Conservation (phyloP, 2,888 invertebrate species). For the Cantharis rustica region DNA sequence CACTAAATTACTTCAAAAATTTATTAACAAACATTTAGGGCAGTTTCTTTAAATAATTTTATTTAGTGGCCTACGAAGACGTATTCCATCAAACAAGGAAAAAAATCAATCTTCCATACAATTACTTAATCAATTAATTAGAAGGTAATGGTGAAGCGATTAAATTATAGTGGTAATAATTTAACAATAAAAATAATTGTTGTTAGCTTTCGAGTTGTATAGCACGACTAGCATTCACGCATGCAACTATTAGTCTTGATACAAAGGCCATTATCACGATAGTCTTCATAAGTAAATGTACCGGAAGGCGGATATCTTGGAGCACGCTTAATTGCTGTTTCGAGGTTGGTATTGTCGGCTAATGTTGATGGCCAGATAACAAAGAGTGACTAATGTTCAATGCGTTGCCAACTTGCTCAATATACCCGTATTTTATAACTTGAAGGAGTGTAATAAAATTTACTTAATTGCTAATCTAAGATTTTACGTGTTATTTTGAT, state of each 20-base stretch:
- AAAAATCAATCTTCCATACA: not conserved
- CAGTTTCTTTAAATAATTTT: too few species aligned
- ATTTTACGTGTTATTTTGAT: not conserved
- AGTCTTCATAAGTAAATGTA: slow-evolving; percentile 53
- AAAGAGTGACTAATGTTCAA: slow-evolving; percentile 46
- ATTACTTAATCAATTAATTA: not conserved
- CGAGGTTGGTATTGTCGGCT: slow-evolving; percentile 45
- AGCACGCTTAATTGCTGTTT: slow-evolving; percentile 55
- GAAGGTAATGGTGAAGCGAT: not conserved
- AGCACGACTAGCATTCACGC: slow-evolving; percentile 25
- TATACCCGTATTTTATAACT: slow-evolving; percentile 13
- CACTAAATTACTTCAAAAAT: not conserved
- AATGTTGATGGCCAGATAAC: slow-evolving; percentile 47
- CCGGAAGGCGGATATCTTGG: slow-evolving; percentile 55
- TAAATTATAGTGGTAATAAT: slow-evolving; percentile 4
- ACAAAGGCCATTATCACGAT: slow-evolving; percentile 46
- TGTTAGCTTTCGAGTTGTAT: slow-evolving; percentile 23
- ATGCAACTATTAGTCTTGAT: slow-evolving; percentile 33
- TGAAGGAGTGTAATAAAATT: not conserved
- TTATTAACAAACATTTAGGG: not conserved
- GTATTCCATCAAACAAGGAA: not conserved
- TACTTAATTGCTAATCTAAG: not conserved
- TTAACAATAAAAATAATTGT: slow-evolving; percentile 29
- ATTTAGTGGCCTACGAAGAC: not conserved
- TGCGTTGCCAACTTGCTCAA: slow-evolving; percentile 45